A percentile compares a stretch with the other conserved stretches of the same genome.
These are phyloP conservation scores for Pangasius larnaudii DNA, from an alignment of 2,797 vertebrate genomes.

Conservation along the genomic window DNA sequence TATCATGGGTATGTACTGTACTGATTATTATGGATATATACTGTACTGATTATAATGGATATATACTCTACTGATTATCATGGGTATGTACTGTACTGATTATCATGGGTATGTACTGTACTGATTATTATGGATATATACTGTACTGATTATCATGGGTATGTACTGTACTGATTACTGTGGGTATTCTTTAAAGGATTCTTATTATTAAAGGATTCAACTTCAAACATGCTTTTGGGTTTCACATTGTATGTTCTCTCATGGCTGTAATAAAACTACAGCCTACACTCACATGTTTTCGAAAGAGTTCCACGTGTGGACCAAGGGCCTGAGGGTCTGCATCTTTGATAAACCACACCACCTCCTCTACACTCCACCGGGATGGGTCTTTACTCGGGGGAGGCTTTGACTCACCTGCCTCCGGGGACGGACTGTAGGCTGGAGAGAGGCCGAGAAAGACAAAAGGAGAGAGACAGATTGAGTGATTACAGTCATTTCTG, in stretches of 20 bases:
- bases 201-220: not conserved
- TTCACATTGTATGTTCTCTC: not conserved
- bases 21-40: not conserved
- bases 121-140: not conserved
- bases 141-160: not conserved
- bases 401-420: conserved; percentile 75
- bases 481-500: not conserved
- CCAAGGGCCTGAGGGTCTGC: conserved; percentile 94
- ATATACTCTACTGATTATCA: not conserved
- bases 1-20: not conserved
- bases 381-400: conserved; percentile 85
- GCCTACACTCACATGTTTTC: conserved; percentile 86
- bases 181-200: not conserved
- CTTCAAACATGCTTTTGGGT: not conserved
- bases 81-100: not conserved
- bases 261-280: not conserved
- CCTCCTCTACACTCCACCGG: conserved; percentile 92
- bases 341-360: conserved; percentile 92
- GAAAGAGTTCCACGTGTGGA: conserved; percentile 92
- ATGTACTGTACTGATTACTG: not conserved
- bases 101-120: not conserved
- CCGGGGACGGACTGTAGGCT: conserved; percentile 85
- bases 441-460: not conserved
- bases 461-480: not conserved
- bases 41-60: not conserved